Evolutionary conservation across 1,140 invertebrate genomes (phyloP), one percentile per base, ranked within the genome.

Genomic region (Lordiphosa stackelbergi): DNA sequence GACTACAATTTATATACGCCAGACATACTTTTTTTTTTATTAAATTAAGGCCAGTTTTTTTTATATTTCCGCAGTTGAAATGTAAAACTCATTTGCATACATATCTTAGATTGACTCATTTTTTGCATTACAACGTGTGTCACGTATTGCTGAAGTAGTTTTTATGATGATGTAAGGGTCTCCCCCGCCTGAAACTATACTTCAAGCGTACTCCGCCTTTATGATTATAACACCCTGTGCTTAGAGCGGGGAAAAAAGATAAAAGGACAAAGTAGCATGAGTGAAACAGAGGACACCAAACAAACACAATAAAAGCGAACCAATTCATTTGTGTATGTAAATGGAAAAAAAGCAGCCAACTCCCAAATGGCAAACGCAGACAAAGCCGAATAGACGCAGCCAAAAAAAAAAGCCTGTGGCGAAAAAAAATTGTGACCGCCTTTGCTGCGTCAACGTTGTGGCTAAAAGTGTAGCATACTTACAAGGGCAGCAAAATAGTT

Each of bases 261-360:
- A 28, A 5, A 16, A 3, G 22, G 53, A 11, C 9, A 2, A n/a
- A 13, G 24, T 6, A 53, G 56, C 22, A 24, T 8, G 19, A 13
- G 11, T 2, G 16, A n/a, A 5, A 7, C 9, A 19, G 35, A 6
- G 31, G 31, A 35, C 13, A 28, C 12, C 31, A 22, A 22, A 12
- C 12, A 46, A 34, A 51, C 49, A 62, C 53, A 64, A 69, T 64
- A 60, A 65, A 53, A 55, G 46, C 43, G 35, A 65, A 69, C 65
- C 73, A 79, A 73, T 73, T 73, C 56, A 79, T 69, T 79, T 62
- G 69, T 46, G 43, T 46, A 46, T 46, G 43, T 46, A 46, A 46
- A 46, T 46, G 10, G 37, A 10, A 49, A n/a, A 16, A 49, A 37
- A 40, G 16, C 36, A 52, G 53, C 16, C 53, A 75, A 72, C 77